Conservation (phyloP, 2,888 invertebrate genomes). For the Ligdia adustata region DNA sequence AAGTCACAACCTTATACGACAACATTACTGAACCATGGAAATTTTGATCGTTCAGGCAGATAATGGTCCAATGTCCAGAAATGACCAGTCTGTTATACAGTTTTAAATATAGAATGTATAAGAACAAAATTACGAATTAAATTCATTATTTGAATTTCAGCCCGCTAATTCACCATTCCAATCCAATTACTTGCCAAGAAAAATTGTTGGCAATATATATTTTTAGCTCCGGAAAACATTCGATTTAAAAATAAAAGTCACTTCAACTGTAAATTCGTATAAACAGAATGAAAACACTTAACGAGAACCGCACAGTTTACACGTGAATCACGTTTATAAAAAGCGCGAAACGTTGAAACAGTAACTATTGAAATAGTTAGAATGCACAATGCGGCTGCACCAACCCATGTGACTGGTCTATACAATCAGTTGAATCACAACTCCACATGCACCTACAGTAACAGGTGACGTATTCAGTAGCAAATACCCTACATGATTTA, state of each 20-base stretch:
- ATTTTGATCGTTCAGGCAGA: too few species aligned
- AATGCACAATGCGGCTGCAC: constrained; percentile 27
- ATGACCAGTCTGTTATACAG: too few species aligned
- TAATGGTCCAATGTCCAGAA: too few species aligned
- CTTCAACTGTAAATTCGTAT: constrained; percentile 3
- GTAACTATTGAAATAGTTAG: constrained; percentile 32
- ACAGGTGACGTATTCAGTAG: constrained; percentile 64
- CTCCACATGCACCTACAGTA: constrained; percentile 51
- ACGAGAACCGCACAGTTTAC: background rate
- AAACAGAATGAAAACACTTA: constrained; percentile 4
- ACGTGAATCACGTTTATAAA: constrained; percentile 19
- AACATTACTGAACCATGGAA: constrained; percentile 7
- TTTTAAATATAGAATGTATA: too few species aligned
- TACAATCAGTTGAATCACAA: constrained; percentile 59
- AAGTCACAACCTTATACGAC: constrained; percentile 24
- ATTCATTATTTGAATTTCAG: too few species aligned
- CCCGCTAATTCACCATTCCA: constrained; percentile 18
- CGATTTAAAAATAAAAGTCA: constrained; percentile 10
- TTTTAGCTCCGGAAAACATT: constrained; percentile 18
- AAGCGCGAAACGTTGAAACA: constrained; percentile 27
- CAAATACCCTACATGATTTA: too few species aligned
- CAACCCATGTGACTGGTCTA: constrained; percentile 48
- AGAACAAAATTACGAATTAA: too few species aligned
- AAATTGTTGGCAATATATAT: constrained; percentile 4
- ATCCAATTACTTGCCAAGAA: constrained; percentile 9